Percentiles rank a stretch among this genome's conserved stretches.
These are phyloP conservation scores for Corydoras sp. DNA, from an alignment of 2,113 vertebrate genomes.

Conservation along the genomic window DNA sequence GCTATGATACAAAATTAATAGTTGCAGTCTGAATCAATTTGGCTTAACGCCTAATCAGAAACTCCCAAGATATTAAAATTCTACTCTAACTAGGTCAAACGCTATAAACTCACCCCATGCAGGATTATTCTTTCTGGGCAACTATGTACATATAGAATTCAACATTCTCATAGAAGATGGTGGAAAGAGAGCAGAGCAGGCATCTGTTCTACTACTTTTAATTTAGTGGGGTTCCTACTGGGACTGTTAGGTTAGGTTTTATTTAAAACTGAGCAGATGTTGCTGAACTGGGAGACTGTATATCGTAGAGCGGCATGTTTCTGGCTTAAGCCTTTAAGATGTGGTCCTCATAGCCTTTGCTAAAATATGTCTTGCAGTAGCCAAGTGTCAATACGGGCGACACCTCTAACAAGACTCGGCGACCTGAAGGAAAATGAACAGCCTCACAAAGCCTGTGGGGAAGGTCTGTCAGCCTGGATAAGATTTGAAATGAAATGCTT, in stretches of 20 bases:
- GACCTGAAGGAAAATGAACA: conserved; percentile 39
- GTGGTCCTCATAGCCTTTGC: conserved; percentile 42
- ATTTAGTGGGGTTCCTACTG: conserved; percentile 29
- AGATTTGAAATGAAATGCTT: conserved; percentile 16
- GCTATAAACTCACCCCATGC: background rate
- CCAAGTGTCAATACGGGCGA: conserved; percentile 47
- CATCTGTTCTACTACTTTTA: too few relatives aligned
- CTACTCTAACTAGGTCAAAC: conserved; percentile 64
- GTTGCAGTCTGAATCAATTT: conserved; percentile 23
- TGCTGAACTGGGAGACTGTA: conserved; percentile 51
- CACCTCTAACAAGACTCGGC: conserved; percentile 56
- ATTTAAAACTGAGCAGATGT: conserved; percentile 64
- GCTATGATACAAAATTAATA: background rate
- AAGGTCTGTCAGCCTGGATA: background rate
- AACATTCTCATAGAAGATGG: too few relatives aligned
- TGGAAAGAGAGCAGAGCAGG: too few relatives aligned
- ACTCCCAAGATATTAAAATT: conserved; percentile 58
- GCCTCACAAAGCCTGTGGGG: conserved; percentile 6
- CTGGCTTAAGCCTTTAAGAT: conserved; percentile 43
- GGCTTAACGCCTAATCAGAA: conserved; percentile 45
- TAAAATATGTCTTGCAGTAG: conserved; percentile 61
- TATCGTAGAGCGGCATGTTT: background rate
- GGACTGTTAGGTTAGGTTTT: conserved; percentile 48
- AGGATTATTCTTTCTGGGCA: too few relatives aligned
- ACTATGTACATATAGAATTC: too few relatives aligned